These are phyloP conservation scores for Crocallis elinguaria DNA, from an alignment of 2,888 invertebrate species.

Conservation along the genomic window DNA sequence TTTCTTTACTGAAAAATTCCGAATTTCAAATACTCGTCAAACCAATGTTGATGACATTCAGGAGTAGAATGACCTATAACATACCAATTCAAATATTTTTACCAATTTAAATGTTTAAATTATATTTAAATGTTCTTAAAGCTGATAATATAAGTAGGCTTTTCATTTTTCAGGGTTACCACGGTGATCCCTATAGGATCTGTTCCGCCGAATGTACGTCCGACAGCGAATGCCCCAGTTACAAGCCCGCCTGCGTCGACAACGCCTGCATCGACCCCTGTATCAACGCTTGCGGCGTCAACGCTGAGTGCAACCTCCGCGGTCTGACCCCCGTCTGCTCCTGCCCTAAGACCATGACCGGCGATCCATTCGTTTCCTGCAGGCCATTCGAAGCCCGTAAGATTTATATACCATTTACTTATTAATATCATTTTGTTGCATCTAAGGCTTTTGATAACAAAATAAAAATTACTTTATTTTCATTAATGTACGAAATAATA, in stretches of 20 bases:
- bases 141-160: background rate
- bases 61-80: too few relatives aligned
- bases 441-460: background rate
- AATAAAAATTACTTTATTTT: too few relatives aligned
- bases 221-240: conserved; percentile 91
- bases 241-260: conserved; percentile 91
- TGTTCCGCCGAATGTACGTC: conserved; percentile 93
- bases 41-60: too few relatives aligned
- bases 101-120: too few relatives aligned
- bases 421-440: background rate
- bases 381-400: conserved; percentile 92
- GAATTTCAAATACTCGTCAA: too few relatives aligned
- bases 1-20: too few relatives aligned
- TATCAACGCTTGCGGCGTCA: conserved; percentile 90
- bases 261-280: conserved; percentile 94
- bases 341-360: conserved; percentile 94
- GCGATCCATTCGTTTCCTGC: conserved; percentile 93
- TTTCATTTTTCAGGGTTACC: conserved; percentile 85
- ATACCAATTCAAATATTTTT: too few relatives aligned
- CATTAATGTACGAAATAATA: too few relatives aligned
- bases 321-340: conserved; percentile 93
- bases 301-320: conserved; percentile 91
- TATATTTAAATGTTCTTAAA: too few relatives aligned
- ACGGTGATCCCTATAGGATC: conserved; percentile 90
- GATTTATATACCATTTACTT: conserved; percentile 32